A percentile compares a stretch with the other conserved stretches of the same genome.
phyloP scores from a whole-genome alignment of 1,140 invertebrate species.

The Macrostomum lignano region DNA sequence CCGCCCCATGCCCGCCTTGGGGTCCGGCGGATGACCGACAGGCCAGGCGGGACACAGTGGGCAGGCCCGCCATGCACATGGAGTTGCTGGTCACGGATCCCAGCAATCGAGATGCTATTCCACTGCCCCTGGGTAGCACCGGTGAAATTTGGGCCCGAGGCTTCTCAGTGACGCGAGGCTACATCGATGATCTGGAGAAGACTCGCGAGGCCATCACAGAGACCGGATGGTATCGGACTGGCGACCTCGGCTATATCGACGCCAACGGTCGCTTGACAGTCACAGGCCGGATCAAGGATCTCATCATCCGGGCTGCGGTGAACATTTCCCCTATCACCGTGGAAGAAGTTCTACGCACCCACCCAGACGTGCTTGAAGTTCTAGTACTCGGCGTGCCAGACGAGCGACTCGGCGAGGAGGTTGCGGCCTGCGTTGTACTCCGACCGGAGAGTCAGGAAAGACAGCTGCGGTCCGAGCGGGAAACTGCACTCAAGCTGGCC shows the following conservation, averaged over 20 bases:
- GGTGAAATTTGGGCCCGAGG: conserved; percentile 7
- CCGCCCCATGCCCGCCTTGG: background rate
- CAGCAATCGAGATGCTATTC: background rate
- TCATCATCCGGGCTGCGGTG: conserved; percentile 8
- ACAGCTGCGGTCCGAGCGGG: too few relatives aligned
- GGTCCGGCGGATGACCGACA: background rate
- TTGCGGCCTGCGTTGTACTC: too few relatives aligned
- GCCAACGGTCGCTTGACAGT: conserved; percentile 7
- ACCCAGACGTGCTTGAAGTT: conserved; percentile 4
- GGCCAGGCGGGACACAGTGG: conserved; percentile 1
- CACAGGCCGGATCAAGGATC: conserved; percentile 7
- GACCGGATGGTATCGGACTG: too few relatives aligned
- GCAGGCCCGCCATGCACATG: background rate
- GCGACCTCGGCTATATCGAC: too few relatives aligned
- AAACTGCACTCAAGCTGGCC: too few relatives aligned
- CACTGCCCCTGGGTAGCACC: background rate
- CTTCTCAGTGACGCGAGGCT: too few relatives aligned
- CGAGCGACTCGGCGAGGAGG: too few relatives aligned
- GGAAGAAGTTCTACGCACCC: conserved; percentile 3
- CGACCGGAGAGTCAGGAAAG: too few relatives aligned
- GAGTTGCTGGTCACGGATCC: conserved; percentile 8
- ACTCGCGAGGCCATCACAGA: too few relatives aligned
- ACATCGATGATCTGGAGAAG: too few relatives aligned
- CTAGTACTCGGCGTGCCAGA: too few relatives aligned
- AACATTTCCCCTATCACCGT: conserved; percentile 8